Percentiles rank a stretch among this genome's conserved stretches.
These are phyloP conservation scores for Poeciliopsis retropinna DNA, from an alignment of 2,113 vertebrate genomes.

Conservation along the genomic window DNA sequence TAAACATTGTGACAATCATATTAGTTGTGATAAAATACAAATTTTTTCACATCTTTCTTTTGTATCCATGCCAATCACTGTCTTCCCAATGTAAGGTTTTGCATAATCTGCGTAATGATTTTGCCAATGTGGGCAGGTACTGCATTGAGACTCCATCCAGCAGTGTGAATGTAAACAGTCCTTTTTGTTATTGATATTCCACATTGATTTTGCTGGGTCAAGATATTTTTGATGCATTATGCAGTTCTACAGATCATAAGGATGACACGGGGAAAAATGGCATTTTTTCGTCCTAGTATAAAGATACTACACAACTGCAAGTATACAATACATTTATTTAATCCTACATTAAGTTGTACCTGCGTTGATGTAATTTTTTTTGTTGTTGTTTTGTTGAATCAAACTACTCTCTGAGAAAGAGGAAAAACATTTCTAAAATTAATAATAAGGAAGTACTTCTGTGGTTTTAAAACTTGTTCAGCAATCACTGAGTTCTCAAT, in stretches of 20 bases:
- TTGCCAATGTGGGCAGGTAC: no score
- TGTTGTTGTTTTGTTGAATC: no score
- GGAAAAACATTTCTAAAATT: conserved; percentile 16
- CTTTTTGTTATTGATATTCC: background rate
- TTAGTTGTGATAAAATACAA: background rate
- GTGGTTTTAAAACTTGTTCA: conserved; percentile 15
- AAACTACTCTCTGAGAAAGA: conserved; percentile 5
- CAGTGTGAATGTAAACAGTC: background rate
- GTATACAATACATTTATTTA: background rate
- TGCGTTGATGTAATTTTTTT: background rate
- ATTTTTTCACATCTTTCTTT: background rate
- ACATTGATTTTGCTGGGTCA: background rate
- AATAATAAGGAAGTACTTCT: conserved; percentile 19
- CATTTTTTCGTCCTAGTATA: background rate
- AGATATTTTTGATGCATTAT: background rate
- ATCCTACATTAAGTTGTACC: background rate
- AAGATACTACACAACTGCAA: background rate
- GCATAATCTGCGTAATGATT: no score
- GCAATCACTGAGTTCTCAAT: conserved; percentile 2
- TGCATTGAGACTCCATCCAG: background rate
- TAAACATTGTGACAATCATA: background rate
- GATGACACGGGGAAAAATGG: background rate
- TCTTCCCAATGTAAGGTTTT: background rate
- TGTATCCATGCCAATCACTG: background rate
- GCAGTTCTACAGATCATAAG: background rate